Conservation (phyloP, 2,888 invertebrate species). For the Phortica magna region DNA sequence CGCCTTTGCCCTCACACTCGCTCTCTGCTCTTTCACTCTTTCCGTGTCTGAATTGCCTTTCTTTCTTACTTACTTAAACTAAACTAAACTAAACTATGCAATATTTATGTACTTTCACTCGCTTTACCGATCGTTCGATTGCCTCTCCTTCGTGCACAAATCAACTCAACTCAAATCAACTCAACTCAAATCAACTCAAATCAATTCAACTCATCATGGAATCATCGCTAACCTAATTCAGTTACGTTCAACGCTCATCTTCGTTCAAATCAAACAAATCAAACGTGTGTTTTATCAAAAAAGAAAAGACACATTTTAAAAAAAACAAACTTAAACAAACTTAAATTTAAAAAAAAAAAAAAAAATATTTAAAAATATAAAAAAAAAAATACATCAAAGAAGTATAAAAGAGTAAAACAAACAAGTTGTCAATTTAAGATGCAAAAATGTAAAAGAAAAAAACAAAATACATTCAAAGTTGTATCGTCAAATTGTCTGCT, state of each 20-base stretch:
- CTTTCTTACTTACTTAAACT: constrained; percentile 1
- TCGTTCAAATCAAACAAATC: neutral
- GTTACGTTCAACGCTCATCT: neutral
- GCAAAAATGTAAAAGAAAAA: too few species aligned
- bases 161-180: neutral
- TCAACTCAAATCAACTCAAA: constrained; percentile 12
- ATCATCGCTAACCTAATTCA: constrained; percentile 18
- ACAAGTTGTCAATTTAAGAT: neutral
- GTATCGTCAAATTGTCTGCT: neutral
- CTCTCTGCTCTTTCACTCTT: constrained; percentile 35
- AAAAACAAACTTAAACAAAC: neutral
- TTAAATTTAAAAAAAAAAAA: neutral
- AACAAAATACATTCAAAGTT: neutral
- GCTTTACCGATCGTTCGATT: neutral
- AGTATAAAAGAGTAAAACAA: neutral
- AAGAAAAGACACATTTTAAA: neutral
- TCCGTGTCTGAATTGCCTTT: too few species aligned
- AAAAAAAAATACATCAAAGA: neutral
- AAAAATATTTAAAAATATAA: neutral
- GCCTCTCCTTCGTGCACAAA: constrained; percentile 6
- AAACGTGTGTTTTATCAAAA: neutral
- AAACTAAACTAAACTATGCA: constrained; percentile 4
- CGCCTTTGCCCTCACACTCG: constrained; percentile 37
- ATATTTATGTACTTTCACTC: too few species aligned
- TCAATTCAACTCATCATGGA: constrained; percentile 12